These are phyloP conservation scores for Plumapathes pennacea DNA, from an alignment of 92 coral and sea anemone species.

Conservation along the genomic window DNA sequence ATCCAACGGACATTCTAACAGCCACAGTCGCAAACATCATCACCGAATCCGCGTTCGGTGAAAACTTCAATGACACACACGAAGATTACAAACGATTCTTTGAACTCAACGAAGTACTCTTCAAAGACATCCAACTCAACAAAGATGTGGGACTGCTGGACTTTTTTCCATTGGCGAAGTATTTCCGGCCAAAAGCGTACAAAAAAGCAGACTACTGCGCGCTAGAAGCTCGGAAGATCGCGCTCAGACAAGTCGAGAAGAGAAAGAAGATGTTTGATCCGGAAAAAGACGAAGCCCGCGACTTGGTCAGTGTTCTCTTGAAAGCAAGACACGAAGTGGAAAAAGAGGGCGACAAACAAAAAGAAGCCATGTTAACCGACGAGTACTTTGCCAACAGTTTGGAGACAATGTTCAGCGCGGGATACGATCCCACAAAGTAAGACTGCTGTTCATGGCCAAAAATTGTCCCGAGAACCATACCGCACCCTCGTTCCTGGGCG, in stretches of 20 bases:
- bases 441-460: no score
- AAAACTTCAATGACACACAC: constrained; percentile 47
- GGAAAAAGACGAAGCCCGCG: not conserved
- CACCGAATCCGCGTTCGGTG: constrained; percentile 58
- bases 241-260: constrained; percentile 7
- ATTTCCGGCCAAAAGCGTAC: constrained; percentile 18
- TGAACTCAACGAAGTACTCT: constrained; percentile 11
- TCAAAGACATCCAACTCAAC: constrained; percentile 7
- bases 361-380: constrained; percentile 25
- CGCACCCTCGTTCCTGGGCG: no score
- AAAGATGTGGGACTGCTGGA: constrained; percentile 12
- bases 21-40: constrained; percentile 63
- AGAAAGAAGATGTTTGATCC: constrained; percentile 22
- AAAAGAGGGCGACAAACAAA: not conserved
- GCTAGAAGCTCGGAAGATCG: constrained; percentile 11
- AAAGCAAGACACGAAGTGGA: constrained; percentile 33
- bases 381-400: constrained; percentile 43
- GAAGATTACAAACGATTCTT: constrained; percentile 42
- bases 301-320: constrained; percentile 9
- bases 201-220: constrained; percentile 11
- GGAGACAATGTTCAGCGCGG: constrained; percentile 58
- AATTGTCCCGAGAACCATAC: no score
- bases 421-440: constrained; percentile 68
- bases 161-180: constrained; percentile 22
- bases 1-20: constrained; percentile 52